A percentile compares a stretch with the other conserved stretches of the same genome.
Evolutionary conservation across 2,888 invertebrate species (phyloP).

Genomic region (Galerucella pusilla): DNA sequence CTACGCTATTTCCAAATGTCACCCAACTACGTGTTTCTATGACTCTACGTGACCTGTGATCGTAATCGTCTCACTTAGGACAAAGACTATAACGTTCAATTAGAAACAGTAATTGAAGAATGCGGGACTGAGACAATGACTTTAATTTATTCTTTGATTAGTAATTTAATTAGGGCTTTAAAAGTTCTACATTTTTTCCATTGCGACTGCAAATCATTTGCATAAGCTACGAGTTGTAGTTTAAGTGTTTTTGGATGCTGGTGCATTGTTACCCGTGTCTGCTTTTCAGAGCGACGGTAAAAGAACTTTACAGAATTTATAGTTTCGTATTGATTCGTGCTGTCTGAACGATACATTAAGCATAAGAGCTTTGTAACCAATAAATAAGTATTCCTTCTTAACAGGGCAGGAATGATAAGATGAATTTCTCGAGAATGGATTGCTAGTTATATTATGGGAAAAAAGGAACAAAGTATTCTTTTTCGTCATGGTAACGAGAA

Average conservation of each 20-base stretch:
- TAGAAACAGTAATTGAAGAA: conserved; percentile 52
- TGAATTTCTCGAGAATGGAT: no score
- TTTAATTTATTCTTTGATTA: conserved; percentile 53
- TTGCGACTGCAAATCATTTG: conserved; percentile 40
- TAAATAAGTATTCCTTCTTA: no score
- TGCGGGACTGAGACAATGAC: conserved; percentile 53
- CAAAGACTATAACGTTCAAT: conserved; percentile 53
- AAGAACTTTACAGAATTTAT: conserved; percentile 1
- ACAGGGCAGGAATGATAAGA: no score
- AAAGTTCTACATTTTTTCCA: conserved; percentile 42
- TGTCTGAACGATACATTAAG: not conserved
- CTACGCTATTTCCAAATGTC: conserved; percentile 38
- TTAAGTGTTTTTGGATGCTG: conserved; percentile 33
- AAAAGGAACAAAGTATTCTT: no score
- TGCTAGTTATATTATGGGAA: no score
- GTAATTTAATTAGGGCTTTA: conserved; percentile 50
- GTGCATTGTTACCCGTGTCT: conserved; percentile 17
- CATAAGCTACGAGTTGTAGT: conserved; percentile 37
- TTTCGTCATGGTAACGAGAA: no score
- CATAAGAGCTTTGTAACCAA: no score
- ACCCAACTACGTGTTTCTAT: conserved; percentile 42
- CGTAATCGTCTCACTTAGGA: conserved; percentile 37
- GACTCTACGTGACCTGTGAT: conserved; percentile 47
- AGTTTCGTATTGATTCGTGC: conserved; percentile 14
- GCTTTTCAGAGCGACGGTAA: conserved; percentile 6